phyloP scores from a whole-genome alignment of 2,113 vertebrate species.

The Sphaerodactylus townsendi region DNA sequence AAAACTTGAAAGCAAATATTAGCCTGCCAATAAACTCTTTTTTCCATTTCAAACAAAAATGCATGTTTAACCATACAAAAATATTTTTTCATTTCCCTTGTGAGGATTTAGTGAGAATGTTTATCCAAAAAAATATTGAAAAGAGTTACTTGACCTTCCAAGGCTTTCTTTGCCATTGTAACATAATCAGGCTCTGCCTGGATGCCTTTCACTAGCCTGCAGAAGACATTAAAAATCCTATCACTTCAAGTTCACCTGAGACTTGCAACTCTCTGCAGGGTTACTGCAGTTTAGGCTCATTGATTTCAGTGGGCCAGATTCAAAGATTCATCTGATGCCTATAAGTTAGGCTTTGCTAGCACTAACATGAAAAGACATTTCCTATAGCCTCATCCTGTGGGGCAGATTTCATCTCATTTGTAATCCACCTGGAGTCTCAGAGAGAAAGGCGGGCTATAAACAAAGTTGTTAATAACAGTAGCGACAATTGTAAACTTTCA shows the following conservation, averaged over 20 bases:
- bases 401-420: not conserved
- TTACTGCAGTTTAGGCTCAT: too few species aligned
- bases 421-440: not conserved
- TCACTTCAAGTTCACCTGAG: not conserved
- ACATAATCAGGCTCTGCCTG: constrained; percentile 1
- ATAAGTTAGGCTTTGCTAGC: not conserved
- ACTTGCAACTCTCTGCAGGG: too few species aligned
- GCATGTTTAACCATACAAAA: constrained; percentile 23
- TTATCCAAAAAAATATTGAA: constrained; percentile 27
- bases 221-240: not conserved
- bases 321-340: not conserved
- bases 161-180: not conserved
- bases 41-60: constrained; percentile 14
- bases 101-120: constrained; percentile 23
- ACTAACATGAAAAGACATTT: not conserved
- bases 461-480: too few species aligned
- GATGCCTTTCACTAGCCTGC: not conserved
- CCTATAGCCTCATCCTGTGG: not conserved
- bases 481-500: too few species aligned
- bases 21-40: constrained; percentile 28
- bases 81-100: constrained; percentile 31
- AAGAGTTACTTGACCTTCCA: constrained; percentile 8
- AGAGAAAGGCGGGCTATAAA: constrained; percentile 7
- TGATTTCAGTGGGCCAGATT: not conserved
- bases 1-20: constrained; percentile 37